Conservation (phyloP, 2,888 invertebrate species). For the Phanerotoma sp. region DNA sequence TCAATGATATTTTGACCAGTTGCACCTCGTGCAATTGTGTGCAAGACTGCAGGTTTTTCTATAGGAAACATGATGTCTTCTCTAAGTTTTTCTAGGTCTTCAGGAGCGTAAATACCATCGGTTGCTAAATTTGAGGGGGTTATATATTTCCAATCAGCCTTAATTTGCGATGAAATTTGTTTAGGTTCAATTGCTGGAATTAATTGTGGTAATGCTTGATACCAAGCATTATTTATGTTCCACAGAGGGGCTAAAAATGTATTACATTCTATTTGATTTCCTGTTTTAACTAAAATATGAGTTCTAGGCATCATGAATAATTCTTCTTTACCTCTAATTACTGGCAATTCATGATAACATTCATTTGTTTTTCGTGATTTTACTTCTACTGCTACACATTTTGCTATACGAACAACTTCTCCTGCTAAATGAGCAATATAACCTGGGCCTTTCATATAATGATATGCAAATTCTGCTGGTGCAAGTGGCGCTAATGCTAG, state of each 20-base stretch:
- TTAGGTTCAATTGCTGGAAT: background rate
- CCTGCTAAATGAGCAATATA: constrained; percentile 35
- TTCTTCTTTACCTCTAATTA: background rate
- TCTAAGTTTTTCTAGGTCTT: background rate
- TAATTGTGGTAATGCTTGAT: background rate
- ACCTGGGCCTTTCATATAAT: constrained; percentile 31
- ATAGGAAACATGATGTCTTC: constrained; percentile 20
- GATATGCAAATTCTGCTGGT: constrained; percentile 35
- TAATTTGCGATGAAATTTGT: background rate
- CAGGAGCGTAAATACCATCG: background rate
- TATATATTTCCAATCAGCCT: background rate
- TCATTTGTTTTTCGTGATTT: background rate
- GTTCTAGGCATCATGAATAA: background rate
- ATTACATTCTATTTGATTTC: background rate
- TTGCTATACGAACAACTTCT: constrained; percentile 12
- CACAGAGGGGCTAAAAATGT: background rate
- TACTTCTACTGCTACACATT: constrained; percentile 18
- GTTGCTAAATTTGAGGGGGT: background rate
- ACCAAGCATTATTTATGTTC: background rate
- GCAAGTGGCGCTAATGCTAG: constrained; percentile 29
- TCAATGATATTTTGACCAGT: background rate
- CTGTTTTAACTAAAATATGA: background rate
- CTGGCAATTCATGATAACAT: constrained; percentile 4
- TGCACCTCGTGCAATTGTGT: constrained; percentile 5
- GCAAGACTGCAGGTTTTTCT: constrained; percentile 17